Base-by-base conservation (phyloP, 2,888 invertebrate genomes). In the Drosophila leonis region DNA sequence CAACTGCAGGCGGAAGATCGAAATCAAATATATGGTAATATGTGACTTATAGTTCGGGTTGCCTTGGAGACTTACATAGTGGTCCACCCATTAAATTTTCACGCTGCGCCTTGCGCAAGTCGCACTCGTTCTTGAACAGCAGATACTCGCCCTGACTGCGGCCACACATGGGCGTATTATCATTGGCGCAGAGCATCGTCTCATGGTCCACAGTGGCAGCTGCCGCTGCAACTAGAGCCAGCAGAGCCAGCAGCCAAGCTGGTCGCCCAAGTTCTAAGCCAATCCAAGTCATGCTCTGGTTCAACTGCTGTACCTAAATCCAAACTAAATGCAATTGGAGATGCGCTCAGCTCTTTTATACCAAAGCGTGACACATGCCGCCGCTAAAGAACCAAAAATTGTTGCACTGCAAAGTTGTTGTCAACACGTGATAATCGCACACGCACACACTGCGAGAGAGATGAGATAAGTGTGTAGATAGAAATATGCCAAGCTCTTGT, bases 81-180 rank as follows among this genome's bases (percentile, higher is more conserved):
- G 76, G 72, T 4, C 64, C 69, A 2, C 57, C 78, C 46, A 80
- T 56, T 0, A 79, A 68, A 20, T 79, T 78, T 51, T 81, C 78
- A 5, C 78, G 77, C 65, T 91, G 90, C 31, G 85, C 80, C 73
- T 82, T 86, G 13, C 78, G 35, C 56, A 90, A 52, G 33, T 86
- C 81, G 51, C 91, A 91, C 46, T 83, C 85, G 56, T 88, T 91
- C 42, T 79, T 77, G 62, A 91, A 91, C 6, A 91, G 42, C 51
- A 91, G 65, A 70, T 83, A 83, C 52, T 78, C 80, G 33, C 74
- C 77, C 0, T 68, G 74, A 41, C 61, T 74, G 6, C 78, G 64
- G 1, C 78, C 89, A 65, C 91, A 91, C 20, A 82, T 71, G 18
- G 89, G 91, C 15, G 80, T 72, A 20, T 83, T 80, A 31, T 89